A percentile compares a stretch with the other conserved stretches of the same genome.
phyloP scores from a whole-genome alignment of 35 echinoderm and acorn worm genomes.

The Anneissia japonica region DNA sequence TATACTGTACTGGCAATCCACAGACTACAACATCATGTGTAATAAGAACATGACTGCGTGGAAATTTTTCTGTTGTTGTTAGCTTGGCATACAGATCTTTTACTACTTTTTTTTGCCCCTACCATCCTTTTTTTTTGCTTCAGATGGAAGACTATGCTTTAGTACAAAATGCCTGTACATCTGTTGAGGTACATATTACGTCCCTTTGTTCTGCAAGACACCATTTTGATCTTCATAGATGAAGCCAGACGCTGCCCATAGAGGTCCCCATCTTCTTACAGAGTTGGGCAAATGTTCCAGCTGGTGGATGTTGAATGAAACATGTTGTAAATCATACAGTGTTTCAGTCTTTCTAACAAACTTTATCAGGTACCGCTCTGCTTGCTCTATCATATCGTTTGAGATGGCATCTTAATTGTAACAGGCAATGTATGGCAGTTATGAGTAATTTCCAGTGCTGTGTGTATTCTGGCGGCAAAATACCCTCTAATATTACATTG shows the following conservation, averaged over 20 bases:
- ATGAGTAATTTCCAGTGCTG: conserved; percentile 41
- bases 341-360: conserved; percentile 28
- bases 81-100: no score
- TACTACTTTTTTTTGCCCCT: no score
- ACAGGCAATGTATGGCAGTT: not conserved
- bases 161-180: conserved; percentile 1
- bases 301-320: conserved; percentile 46
- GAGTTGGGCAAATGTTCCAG: conserved; percentile 23
- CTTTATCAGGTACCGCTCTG: conserved; percentile 9
- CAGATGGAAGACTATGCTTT: conserved; percentile 14
- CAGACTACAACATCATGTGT: no score
- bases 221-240: conserved; percentile 39
- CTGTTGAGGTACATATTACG: conserved; percentile 29
- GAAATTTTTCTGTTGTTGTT: no score
- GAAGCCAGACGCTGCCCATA: conserved; percentile 36
- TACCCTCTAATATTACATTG: conserved; percentile 1
- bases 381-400: not conserved
- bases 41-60: no score
- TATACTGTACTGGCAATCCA: no score
- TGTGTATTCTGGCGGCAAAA: conserved; percentile 9
- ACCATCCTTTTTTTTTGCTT: no score
- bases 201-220: conserved; percentile 9
- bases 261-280: conserved; percentile 49
- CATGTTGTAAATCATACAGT: conserved; percentile 34
- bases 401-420: conserved; percentile 13